phyloP scores from a whole-genome alignment of 2,888 invertebrate genomes.

The Matsumyia berberina region DNA sequence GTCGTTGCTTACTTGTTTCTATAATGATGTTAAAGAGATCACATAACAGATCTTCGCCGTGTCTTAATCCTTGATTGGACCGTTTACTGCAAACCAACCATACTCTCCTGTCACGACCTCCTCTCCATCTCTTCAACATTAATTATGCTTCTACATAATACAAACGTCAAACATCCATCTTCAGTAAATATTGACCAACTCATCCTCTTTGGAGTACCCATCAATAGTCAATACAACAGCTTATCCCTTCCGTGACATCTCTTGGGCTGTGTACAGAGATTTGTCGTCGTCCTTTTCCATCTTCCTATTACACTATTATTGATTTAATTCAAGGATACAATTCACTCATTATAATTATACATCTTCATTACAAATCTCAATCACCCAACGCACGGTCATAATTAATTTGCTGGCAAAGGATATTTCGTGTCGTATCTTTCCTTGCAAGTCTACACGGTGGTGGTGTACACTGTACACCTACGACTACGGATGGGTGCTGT shows the following conservation, averaged over 20 bases:
- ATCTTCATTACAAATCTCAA: constrained; percentile 68
- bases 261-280: background rate
- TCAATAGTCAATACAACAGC: too few relatives aligned
- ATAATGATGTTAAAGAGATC: too few relatives aligned
- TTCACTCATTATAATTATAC: constrained; percentile 60
- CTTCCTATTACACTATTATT: constrained; percentile 51
- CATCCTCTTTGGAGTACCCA: background rate
- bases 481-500: background rate
- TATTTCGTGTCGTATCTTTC: constrained; percentile 38
- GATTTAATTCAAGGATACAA: constrained; percentile 61
- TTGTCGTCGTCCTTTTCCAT: constrained; percentile 19
- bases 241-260: background rate
- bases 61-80: too few relatives aligned
- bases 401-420: constrained; percentile 69
- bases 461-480: too few relatives aligned
- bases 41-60: too few relatives aligned
- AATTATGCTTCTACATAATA: background rate
- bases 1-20: too few relatives aligned
- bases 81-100: too few relatives aligned
- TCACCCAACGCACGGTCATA: constrained; percentile 44
- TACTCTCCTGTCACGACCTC: background rate
- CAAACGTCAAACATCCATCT: too few relatives aligned
- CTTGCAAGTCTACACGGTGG: too few relatives aligned
- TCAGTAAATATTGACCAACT: constrained; percentile 36
- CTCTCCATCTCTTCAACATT: constrained; percentile 2